These are phyloP conservation scores for Drosophila pandora DNA, from an alignment of 1,140 invertebrate genomes.

Conservation along the genomic window DNA sequence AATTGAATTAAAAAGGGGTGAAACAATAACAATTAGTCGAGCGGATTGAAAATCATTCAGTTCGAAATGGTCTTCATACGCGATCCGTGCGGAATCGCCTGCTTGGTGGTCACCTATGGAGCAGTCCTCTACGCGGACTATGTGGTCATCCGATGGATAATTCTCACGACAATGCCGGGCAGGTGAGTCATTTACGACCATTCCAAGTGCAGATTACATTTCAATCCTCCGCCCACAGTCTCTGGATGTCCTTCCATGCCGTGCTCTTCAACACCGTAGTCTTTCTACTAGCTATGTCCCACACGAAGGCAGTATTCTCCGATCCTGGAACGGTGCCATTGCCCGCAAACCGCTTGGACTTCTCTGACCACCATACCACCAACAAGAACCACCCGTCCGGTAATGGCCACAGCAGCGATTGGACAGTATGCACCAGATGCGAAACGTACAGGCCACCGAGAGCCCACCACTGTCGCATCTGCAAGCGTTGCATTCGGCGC, in stretches of 20 bases:
- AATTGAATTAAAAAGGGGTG: slow-evolving; percentile 65
- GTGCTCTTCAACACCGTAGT: slow-evolving; percentile 92
- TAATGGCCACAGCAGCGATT: slow-evolving; percentile 86
- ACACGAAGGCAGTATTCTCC: slow-evolving; percentile 93
- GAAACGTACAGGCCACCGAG: slow-evolving; percentile 93
- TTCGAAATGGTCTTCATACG: slow-evolving; percentile 85
- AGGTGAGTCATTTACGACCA: slow-evolving; percentile 85
- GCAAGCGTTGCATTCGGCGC: slow-evolving; percentile 92
- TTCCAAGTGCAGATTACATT: slow-evolving; percentile 43
- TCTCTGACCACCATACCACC: slow-evolving; percentile 92
- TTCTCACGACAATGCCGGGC: slow-evolving; percentile 91
- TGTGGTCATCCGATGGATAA: slow-evolving; percentile 93
- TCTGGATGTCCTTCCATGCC: slow-evolving; percentile 94
- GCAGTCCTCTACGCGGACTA: slow-evolving; percentile 96
- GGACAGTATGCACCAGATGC: slow-evolving; percentile 94
- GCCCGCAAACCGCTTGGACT: slow-evolving; percentile 91
- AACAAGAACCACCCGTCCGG: slow-evolving; percentile 73
- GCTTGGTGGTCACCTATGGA: slow-evolving; percentile 92
- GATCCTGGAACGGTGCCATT: slow-evolving; percentile 95
- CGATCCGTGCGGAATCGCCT: slow-evolving; percentile 95
- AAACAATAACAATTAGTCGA: slow-evolving; percentile 6
- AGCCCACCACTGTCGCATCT: slow-evolving; percentile 95
- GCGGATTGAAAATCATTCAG: slow-evolving; percentile 6
- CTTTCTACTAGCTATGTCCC: slow-evolving; percentile 90
- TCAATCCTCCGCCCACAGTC: slow-evolving; percentile 85